These are phyloP conservation scores for Okapia johnstoni DNA, from an alignment of 2,113 vertebrate genomes.

Conservation along the genomic window DNA sequence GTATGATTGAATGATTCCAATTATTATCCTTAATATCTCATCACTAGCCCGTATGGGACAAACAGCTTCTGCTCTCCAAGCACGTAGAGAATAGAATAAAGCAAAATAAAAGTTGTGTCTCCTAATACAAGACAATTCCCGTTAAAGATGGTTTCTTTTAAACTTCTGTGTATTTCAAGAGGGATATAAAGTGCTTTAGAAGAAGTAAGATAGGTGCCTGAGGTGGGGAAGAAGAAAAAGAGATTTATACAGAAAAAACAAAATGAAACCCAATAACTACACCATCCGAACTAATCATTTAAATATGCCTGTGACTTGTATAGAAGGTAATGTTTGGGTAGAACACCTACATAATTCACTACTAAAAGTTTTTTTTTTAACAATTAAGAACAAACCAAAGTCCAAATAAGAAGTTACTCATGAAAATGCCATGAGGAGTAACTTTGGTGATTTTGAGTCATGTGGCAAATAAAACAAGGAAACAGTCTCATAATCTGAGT, in stretches of 20 bases:
- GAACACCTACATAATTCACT: conserved; percentile 47
- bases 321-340: conserved; percentile 37
- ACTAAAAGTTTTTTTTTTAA: conserved; percentile 16
- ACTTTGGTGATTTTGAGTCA: background rate
- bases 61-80: conserved; percentile 66
- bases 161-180: conserved; percentile 78
- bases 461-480: conserved; percentile 30
- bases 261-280: background rate
- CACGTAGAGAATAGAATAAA: conserved; percentile 73
- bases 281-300: conserved; percentile 42
- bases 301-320: conserved; percentile 60
- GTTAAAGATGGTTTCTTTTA: conserved; percentile 67
- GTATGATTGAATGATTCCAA: conserved; percentile 81
- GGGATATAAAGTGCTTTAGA: conserved; percentile 91
- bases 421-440: background rate
- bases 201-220: conserved; percentile 45
- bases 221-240: conserved; percentile 7
- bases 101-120: conserved; percentile 67
- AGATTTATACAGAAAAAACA: conserved; percentile 60
- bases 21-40: conserved; percentile 54
- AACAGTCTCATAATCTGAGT: background rate
- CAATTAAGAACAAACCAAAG: conserved; percentile 42
- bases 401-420: background rate
- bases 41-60: conserved; percentile 65
- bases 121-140: conserved; percentile 71